Conservation (phyloP, 2,888 invertebrate species). For the Mythimna impura region DNA sequence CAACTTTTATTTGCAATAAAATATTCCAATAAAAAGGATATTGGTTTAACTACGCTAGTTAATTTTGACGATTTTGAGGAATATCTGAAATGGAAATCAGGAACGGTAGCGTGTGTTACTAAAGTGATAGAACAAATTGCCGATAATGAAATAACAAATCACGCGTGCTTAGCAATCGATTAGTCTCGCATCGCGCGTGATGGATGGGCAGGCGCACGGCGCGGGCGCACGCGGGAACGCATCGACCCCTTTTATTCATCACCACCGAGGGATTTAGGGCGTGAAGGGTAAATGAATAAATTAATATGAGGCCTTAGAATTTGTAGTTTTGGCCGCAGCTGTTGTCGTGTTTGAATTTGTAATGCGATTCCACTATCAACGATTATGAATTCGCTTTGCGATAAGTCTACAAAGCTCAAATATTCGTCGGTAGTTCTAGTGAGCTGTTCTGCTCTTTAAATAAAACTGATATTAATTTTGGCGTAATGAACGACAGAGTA, state of each 20-base stretch:
- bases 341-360: conserved; percentile 76
- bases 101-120: conserved; percentile 56
- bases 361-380: conserved; percentile 62
- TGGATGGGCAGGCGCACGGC: conserved; percentile 81
- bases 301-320: conserved; percentile 81
- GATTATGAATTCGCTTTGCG: conserved; percentile 49
- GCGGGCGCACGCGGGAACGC: conserved; percentile 79
- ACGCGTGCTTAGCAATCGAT: conserved; percentile 83
- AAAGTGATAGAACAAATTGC: conserved; percentile 66
- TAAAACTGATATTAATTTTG: conserved; percentile 75
- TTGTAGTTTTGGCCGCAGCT: conserved; percentile 81
- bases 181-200: conserved; percentile 82
- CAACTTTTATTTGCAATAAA: conserved; percentile 67
- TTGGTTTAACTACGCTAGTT: conserved; percentile 58
- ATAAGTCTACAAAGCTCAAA: conserved; percentile 34
- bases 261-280: conserved; percentile 81
- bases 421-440: conserved; percentile 15
- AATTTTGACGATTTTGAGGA: conserved; percentile 61
- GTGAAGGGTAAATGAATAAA: conserved; percentile 89
- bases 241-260: conserved; percentile 76
- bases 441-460: conserved; percentile 35
- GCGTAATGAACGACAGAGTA: conserved; percentile 73
- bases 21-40: conserved; percentile 63
- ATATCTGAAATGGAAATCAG: conserved; percentile 49
- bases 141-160: conserved; percentile 75